Percentiles rank a stretch among this genome's conserved stretches.
phyloP scores from a whole-genome alignment of 2,797 vertebrate species.

The Chromis chromis region DNA sequence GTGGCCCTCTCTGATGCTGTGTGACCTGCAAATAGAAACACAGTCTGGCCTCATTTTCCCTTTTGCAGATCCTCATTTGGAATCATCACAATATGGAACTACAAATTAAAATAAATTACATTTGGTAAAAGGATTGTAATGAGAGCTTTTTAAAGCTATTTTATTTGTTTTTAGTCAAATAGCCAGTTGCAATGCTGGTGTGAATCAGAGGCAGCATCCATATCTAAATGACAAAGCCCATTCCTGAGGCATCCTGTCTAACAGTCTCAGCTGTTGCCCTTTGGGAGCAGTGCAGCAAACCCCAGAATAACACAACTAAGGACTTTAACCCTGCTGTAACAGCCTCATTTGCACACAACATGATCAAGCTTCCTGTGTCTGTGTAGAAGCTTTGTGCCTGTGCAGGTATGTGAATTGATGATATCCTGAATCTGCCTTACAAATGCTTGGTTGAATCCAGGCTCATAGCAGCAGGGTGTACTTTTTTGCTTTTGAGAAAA shows the following conservation, averaged over 20 bases:
- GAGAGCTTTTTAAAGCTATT: no score
- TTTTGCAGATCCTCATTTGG: slow-evolving; percentile 1
- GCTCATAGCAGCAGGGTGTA: background rate
- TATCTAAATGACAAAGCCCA: slow-evolving; percentile 21
- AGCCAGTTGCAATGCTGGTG: background rate
- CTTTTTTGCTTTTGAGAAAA: slow-evolving; percentile 4
- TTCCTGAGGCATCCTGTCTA: slow-evolving; percentile 15
- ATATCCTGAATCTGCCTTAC: background rate
- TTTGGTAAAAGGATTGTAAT: no score
- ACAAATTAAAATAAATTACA: no score
- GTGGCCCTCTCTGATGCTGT: slow-evolving; percentile 45
- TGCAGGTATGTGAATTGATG: slow-evolving; percentile 13
- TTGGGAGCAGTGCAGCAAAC: slow-evolving; percentile 16
- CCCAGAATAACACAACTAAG: slow-evolving; percentile 13
- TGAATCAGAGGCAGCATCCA: slow-evolving; percentile 17
- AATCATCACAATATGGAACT: background rate
- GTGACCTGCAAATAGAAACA: slow-evolving; percentile 68
- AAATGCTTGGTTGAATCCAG: slow-evolving; percentile 1
- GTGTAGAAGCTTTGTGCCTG: background rate
- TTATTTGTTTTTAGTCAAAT: background rate
- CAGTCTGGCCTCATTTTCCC: slow-evolving; percentile 33
- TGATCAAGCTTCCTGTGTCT: slow-evolving; percentile 9
- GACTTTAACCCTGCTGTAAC: slow-evolving; percentile 28
- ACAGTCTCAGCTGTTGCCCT: slow-evolving; percentile 13
- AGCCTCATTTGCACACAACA: slow-evolving; percentile 29